These are phyloP conservation scores for Chymomyza costata DNA, from an alignment of 1,140 invertebrate species.

Conservation along the genomic window DNA sequence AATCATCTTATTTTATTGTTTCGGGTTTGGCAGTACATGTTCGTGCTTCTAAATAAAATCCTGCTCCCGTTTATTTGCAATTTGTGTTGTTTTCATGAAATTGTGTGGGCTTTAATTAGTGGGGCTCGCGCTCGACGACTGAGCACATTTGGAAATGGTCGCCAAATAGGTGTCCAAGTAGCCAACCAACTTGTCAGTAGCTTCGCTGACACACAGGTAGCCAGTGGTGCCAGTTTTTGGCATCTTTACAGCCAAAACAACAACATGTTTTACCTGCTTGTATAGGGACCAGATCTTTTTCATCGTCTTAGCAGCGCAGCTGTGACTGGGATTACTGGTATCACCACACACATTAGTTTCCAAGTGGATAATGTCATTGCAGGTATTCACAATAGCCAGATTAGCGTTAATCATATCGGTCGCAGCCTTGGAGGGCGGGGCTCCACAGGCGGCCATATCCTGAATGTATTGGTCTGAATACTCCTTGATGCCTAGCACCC, in stretches of 20 bases:
- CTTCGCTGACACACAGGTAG: constrained; percentile 27
- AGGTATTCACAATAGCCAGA: constrained; percentile 27
- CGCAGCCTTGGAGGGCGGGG: constrained; percentile 36
- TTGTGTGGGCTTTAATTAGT: no score
- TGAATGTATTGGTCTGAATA: constrained; percentile 35
- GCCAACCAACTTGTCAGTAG: constrained; percentile 23
- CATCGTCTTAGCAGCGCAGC: constrained; percentile 27
- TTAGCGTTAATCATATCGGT: constrained; percentile 51
- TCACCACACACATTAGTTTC: constrained; percentile 31
- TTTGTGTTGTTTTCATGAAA: no score
- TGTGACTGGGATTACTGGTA: constrained; percentile 7
- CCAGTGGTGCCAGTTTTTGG: constrained; percentile 47
- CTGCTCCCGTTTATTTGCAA: no score
- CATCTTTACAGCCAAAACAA: constrained; percentile 35
- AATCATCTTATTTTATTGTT: no score
- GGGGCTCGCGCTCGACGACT: no score
- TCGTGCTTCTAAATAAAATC: no score
- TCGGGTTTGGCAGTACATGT: no score
- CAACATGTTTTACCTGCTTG: constrained; percentile 16
- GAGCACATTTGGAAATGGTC: no score
- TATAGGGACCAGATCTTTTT: constrained; percentile 17
- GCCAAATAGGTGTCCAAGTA: constrained; percentile 59
- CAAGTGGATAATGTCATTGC: constrained; percentile 33
- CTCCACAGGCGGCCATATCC: constrained; percentile 32
- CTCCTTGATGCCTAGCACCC: constrained; percentile 41